These are phyloP conservation scores for Drosophila suzukii DNA, from an alignment of 1,140 invertebrate species.

Conservation along the genomic window DNA sequence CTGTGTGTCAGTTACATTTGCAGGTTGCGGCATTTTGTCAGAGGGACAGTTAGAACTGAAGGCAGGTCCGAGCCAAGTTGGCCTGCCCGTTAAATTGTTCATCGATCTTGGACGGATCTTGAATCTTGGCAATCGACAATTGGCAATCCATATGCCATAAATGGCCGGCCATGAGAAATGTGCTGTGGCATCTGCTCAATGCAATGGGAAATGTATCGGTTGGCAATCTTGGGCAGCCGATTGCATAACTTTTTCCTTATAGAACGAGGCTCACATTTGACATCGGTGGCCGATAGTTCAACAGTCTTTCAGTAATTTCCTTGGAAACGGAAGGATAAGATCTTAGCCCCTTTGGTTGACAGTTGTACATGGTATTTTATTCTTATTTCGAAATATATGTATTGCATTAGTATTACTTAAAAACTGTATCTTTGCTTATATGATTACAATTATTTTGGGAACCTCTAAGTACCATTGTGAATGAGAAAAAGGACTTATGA, in stretches of 20 bases:
- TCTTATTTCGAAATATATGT: too few relatives aligned
- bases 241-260: conserved; percentile 54
- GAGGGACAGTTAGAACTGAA: conserved; percentile 79
- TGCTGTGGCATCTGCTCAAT: conserved; percentile 51
- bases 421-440: background rate
- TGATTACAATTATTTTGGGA: too few relatives aligned
- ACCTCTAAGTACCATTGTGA: too few relatives aligned
- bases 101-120: conserved; percentile 54
- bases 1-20: conserved; percentile 76
- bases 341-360: background rate
- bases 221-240: conserved; percentile 40
- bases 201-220: conserved; percentile 71
- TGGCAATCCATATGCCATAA: conserved; percentile 70
- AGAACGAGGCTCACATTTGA: conserved; percentile 33
- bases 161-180: conserved; percentile 74
- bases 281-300: conserved; percentile 31
- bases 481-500: too few relatives aligned
- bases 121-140: conserved; percentile 52
- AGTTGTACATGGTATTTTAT: background rate
- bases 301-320: conserved; percentile 27
- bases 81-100: conserved; percentile 57
- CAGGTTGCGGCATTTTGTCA: conserved; percentile 82
- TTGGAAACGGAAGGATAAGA: too few relatives aligned
- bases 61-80: conserved; percentile 41
- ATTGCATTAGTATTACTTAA: too few relatives aligned